Evolutionary conservation across 1,140 invertebrate genomes (phyloP).

Genomic region (Danaus melanippus): DNA sequence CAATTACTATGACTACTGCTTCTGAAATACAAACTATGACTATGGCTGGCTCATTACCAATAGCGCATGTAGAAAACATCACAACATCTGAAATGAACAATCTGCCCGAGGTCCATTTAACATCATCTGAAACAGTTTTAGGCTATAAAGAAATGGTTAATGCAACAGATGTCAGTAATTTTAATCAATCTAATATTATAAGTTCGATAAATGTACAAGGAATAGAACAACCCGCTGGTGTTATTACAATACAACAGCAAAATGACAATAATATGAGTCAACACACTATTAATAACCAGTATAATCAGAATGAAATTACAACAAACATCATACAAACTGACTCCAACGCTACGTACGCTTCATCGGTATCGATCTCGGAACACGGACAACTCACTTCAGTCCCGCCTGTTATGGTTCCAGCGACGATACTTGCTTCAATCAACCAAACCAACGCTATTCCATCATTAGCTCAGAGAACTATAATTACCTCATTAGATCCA

Average conservation of each 20-base stretch:
- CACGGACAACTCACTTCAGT: too few species aligned
- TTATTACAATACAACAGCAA: slow-evolving; percentile 11
- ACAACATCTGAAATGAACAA: slow-evolving; percentile 15
- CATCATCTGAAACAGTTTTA: slow-evolving; percentile 7
- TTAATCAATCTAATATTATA: slow-evolving; percentile 9
- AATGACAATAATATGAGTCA: neutral
- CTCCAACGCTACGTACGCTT: too few species aligned
- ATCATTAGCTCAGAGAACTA: too few species aligned
- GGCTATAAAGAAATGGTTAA: slow-evolving; percentile 10
- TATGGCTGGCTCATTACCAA: slow-evolving; percentile 17
- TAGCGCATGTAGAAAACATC: slow-evolving; percentile 15
- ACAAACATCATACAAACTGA: too few species aligned
- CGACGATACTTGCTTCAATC: too few species aligned
- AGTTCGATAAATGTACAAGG: neutral
- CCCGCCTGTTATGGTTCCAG: too few species aligned
- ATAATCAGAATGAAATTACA: too few species aligned
- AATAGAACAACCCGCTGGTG: slow-evolving; percentile 6
- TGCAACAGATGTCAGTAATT: slow-evolving; percentile 3
- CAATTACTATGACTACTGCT: slow-evolving; percentile 26
- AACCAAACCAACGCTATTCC: too few species aligned
- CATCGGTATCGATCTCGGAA: too few species aligned
- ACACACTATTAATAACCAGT: too few species aligned
- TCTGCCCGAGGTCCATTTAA: slow-evolving; percentile 19
- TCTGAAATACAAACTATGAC: slow-evolving; percentile 28
- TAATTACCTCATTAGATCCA: too few species aligned